These are phyloP conservation scores for Hemichromis elongatus DNA, from an alignment of 2,113 vertebrate species.

Conservation along the genomic window DNA sequence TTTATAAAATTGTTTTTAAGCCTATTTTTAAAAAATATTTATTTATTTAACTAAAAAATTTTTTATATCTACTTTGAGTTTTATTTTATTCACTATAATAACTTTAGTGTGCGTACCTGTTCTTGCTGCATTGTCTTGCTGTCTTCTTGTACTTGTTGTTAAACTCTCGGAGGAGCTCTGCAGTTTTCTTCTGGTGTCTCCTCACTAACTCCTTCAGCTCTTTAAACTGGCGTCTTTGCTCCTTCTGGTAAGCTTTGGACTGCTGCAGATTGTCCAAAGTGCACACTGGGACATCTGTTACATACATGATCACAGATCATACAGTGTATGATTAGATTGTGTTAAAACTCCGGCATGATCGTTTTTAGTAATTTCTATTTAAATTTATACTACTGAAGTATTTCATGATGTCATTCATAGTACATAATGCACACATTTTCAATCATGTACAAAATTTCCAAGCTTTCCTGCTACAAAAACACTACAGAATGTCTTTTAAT, in stretches of 20 bases:
- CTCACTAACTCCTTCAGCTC: constrained; percentile 97
- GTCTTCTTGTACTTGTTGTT: constrained; percentile 75
- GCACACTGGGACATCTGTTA: constrained; percentile 84
- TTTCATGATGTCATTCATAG: background rate
- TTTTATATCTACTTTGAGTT: too few species aligned
- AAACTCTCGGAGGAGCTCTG: constrained; percentile 61
- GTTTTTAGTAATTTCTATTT: background rate
- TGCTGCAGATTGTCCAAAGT: constrained; percentile 88
- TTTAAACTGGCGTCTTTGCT: constrained; percentile 94
- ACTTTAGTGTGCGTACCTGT: constrained; percentile 59
- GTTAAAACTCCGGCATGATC: background rate
- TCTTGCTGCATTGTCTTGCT: constrained; percentile 88
- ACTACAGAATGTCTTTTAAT: background rate
- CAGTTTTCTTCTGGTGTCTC: constrained; percentile 96
- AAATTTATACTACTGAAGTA: background rate
- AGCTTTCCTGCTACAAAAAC: background rate
- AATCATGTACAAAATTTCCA: background rate
- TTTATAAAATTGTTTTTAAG: too few species aligned
- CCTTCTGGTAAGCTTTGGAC: constrained; percentile 89
- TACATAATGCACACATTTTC: background rate
- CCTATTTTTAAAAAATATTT: too few species aligned
- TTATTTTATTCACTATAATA: background rate
- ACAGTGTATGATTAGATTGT: background rate
- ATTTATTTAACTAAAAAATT: too few species aligned
- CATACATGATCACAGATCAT: background rate